These are phyloP conservation scores for Chelon labrosus DNA, from an alignment of 2,797 vertebrate genomes.

Conservation along the genomic window DNA sequence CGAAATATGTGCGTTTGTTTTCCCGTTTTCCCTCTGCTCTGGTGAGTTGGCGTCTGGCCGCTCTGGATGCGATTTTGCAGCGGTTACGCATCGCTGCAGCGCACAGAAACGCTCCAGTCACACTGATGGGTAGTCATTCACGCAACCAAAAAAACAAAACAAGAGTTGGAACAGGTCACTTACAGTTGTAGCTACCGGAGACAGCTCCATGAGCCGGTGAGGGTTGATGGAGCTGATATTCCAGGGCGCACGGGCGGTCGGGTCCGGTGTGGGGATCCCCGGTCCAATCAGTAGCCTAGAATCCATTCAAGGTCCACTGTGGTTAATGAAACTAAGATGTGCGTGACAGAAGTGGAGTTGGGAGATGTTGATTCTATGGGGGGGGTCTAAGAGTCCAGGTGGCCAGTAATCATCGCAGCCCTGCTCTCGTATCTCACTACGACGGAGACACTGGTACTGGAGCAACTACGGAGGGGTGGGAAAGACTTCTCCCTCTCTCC, in stretches of 20 bases:
- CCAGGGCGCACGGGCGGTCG: conserved; percentile 59
- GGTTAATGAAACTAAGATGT: neutral
- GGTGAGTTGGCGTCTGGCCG: neutral
- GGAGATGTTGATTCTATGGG: neutral
- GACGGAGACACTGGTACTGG: conserved; percentile 35
- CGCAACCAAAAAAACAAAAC: neutral
- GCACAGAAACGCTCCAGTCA: conserved; percentile 30
- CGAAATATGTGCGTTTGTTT: rapidly evolving
- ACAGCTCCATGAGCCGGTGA: conserved; percentile 71
- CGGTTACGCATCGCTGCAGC: conserved; percentile 38
- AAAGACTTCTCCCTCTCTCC: conserved; percentile 30
- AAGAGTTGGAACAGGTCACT: conserved; percentile 26
- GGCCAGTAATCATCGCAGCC: conserved; percentile 37
- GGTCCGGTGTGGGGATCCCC: conserved; percentile 64
- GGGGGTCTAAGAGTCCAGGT: conserved; percentile 46
- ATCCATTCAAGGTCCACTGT: conserved; percentile 62
- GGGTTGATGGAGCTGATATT: conserved; percentile 75
- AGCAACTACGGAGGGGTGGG: conserved; percentile 57
- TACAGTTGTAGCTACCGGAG: conserved; percentile 67
- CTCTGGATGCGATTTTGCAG: conserved; percentile 16
- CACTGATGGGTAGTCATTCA: neutral
- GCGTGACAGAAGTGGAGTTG: conserved; percentile 24
- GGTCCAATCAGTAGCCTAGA: conserved; percentile 66
- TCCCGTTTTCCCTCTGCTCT: conserved; percentile 2
- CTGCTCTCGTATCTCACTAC: conserved; percentile 44